Evolutionary conservation across 2,113 vertebrate genomes (phyloP), one percentile per base, ranked within the genome.

Genomic region (Aptenodytes forsteri): DNA sequence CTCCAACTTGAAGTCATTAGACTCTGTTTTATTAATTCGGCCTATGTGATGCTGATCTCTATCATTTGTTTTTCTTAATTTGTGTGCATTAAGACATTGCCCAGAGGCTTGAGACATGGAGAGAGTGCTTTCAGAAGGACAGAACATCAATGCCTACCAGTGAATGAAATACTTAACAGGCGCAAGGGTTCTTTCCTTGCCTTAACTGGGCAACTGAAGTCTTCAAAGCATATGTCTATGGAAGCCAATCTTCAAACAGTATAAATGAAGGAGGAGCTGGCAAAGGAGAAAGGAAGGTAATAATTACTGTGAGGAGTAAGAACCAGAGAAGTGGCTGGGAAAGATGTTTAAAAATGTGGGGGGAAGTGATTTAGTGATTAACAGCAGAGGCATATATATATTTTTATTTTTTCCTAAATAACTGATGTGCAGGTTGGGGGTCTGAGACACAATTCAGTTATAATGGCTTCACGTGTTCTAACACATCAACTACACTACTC

Each of bases 11-110:
- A 97, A 66, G 78, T 86, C 46, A 75, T 84, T 88, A 80, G 52
- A 22, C 29, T 83, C 76, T 87, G 78, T 93, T 97, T 95, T 96
- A 93, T 91, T 95, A 95, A 93, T 95, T 91, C 2, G 1, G 61
- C 27, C 82, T 85, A 73, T 81, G 92, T 86, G 87, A 95, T 91
- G 87, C 66, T 13, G 49, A 97, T 93, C 84, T 77, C 87, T 95
- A 66, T 75, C 84, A 86, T 47, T 95, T 97, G 91, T 95, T 97
- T 91, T 97, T 96, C 83, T 96, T 96, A 96, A 96, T 95, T 96
- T 96, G 91, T 73, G 36, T 95, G 93, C 79, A 96, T 96, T 93
- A 93, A 96, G 94, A 73, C 50, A 55, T 80, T 94, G 91, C 93
- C 93, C 59, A 91, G 84, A 95, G 93, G 93, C 70, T 70, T 91